phyloP scores from a whole-genome alignment of 2,797 vertebrate genomes.

The Tympanoctomys barrerae region DNA sequence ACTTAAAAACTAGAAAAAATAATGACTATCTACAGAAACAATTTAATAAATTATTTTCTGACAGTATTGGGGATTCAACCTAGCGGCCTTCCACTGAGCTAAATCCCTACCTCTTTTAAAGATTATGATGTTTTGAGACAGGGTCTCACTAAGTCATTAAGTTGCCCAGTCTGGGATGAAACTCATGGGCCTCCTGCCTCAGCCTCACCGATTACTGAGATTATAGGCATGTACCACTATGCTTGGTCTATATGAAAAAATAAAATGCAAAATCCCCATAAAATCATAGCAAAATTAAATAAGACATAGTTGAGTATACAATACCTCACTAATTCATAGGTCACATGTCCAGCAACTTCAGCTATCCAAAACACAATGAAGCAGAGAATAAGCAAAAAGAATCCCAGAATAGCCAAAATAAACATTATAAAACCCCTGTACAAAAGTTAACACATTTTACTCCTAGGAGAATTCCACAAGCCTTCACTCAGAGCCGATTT shows the following conservation, averaged over 20 bases:
- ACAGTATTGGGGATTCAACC: not conserved
- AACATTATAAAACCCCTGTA: slow-evolving; percentile 78
- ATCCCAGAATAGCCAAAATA: slow-evolving; percentile 83
- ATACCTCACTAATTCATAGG: slow-evolving; percentile 61
- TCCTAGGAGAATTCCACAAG: slow-evolving; percentile 81
- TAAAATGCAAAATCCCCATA: slow-evolving; percentile 26
- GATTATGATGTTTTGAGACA: not conserved
- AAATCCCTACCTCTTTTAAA: not conserved
- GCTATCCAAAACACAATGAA: slow-evolving; percentile 79
- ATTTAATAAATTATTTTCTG: not conserved
- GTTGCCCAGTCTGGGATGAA: not conserved
- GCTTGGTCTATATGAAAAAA: slow-evolving; percentile 21
- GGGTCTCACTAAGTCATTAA: not conserved
- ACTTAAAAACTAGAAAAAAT: slow-evolving; percentile 55
- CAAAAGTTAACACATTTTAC: slow-evolving; percentile 82
- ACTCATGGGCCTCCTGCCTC: not conserved
- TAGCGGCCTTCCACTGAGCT: not conserved
- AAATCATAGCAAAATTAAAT: slow-evolving; percentile 61
- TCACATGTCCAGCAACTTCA: slow-evolving; percentile 64
- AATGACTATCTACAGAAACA: slow-evolving; percentile 21
- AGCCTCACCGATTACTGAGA: not conserved
- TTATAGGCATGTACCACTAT: not conserved
- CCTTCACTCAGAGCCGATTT: slow-evolving; percentile 75
- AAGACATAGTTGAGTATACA: slow-evolving; percentile 48
- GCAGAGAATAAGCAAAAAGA: slow-evolving; percentile 80